Base-by-base conservation (phyloP, 2,888 invertebrate species). In the Lumbricus terrestris region DNA sequence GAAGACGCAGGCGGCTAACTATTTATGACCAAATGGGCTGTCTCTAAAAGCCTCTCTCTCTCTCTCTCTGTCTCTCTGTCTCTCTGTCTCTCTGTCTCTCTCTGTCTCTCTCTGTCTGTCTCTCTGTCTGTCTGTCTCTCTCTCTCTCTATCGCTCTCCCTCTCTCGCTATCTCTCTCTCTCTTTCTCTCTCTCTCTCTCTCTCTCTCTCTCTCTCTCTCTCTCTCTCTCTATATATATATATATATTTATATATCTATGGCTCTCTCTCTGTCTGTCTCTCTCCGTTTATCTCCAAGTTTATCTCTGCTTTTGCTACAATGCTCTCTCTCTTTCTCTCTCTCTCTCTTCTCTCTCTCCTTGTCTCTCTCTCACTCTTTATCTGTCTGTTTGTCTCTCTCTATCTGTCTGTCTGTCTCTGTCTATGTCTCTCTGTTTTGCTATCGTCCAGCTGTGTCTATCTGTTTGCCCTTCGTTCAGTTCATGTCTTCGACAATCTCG, bases 1-100 rank as follows among this genome's bases (percentile, higher is more conserved):
- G 95, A 96, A 99, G 93, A 99, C 99, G 96, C 99, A 99, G 95
- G 96, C 99, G 83, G 96, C 99, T 94, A 99, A 99, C 95, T 96
- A 99, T 93, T 99, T 34, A 35, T 69, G 69, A 69, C n/a, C 29
- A 69, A 69, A 29, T 3, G 5, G 29, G 69, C 23, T 20, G 47
- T n/a, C 69, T n/a, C 69, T 4, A n/a, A 8, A 69, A 5, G n/a
- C 35, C 35, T 35, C 40, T 40, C 15, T 40, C 40, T 34, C 99
- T 11, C 99, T 99, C 96, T 88, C 18, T n/a, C 29, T 34, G n/a
- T 88, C 29, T 34, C 11, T 88, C 20, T 88, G 88, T 90, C 88
- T 90, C n/a, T 88, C 54, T 90, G 83, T 90, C 54, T 88, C 40
- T 85, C n/a, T 40, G 90, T 40, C 47, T 40, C n/a, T 88, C 18